Percentiles rank a stretch among this genome's conserved stretches.
These are phyloP conservation scores for Stenchaetothrips biformis DNA, from an alignment of 2,888 invertebrate genomes.

Conservation along the genomic window DNA sequence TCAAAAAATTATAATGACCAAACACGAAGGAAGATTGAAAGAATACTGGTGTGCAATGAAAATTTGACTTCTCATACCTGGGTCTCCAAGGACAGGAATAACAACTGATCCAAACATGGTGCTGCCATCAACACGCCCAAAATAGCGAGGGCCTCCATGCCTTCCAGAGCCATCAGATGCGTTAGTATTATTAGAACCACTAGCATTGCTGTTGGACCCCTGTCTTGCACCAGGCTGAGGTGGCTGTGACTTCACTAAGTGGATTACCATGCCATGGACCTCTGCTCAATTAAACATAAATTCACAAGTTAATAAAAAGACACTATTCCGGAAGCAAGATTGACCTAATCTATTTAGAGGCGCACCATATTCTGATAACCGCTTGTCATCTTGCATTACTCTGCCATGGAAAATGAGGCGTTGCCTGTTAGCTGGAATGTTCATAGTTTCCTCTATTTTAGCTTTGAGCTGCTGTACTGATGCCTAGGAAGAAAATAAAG, in stretches of 20 bases:
- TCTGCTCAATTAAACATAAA: conserved; percentile 50
- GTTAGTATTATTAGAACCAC: not conserved
- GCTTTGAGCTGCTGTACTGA: conserved; percentile 79
- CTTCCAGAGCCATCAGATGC: not conserved
- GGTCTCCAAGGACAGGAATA: not conserved
- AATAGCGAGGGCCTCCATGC: not conserved
- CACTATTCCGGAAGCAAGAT: conserved; percentile 26
- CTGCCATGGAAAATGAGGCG: conserved; percentile 92
- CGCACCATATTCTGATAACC: conserved; percentile 77
- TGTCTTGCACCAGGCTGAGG: conserved; percentile 47
- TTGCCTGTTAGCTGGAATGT: conserved; percentile 75
- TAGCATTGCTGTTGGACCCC: not conserved
- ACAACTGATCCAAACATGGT: conserved; percentile 9
- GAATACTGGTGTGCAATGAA: not conserved
- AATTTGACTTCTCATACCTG: not conserved
- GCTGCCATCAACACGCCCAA: not conserved
- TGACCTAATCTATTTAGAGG: conserved; percentile 33
- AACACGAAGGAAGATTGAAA: not conserved
- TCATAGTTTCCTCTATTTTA: conserved; percentile 69
- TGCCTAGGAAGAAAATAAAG: conserved; percentile 52
- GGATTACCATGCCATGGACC: conserved; percentile 87
- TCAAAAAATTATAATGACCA: not conserved
- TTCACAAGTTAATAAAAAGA: conserved; percentile 30
- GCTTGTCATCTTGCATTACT: conserved; percentile 82
- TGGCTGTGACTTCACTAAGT: conserved; percentile 83